Evolutionary conservation across 2,113 vertebrate species (phyloP).

Genomic region (Callorhinus ursinus): DNA sequence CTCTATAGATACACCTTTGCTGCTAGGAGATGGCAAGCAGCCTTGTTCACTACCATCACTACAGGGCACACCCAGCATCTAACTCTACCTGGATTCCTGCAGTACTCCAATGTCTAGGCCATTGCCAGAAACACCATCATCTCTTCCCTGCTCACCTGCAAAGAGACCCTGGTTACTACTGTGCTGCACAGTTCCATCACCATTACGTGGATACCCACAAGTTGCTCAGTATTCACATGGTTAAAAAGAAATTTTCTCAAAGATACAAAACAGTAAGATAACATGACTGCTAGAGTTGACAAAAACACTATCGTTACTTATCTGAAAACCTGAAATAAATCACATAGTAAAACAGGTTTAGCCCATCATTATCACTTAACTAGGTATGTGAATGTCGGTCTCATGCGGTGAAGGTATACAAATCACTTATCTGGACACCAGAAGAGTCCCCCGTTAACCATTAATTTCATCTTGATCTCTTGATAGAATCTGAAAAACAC

Average conservation of each 20-base stretch:
- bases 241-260: not conserved
- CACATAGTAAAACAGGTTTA: not conserved
- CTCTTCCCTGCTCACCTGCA: not conserved
- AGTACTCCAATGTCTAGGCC: not conserved
- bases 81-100: not conserved
- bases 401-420: not conserved
- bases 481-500: not conserved
- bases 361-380: not conserved
- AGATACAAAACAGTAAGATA: not conserved
- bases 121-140: not conserved
- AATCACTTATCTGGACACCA: not conserved
- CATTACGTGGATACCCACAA: not conserved
- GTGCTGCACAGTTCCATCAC: not conserved
- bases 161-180: not conserved
- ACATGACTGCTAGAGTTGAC: not conserved
- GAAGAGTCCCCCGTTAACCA: not conserved
- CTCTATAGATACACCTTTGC: not conserved
- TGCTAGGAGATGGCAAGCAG: not conserved
- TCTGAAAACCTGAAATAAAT: not conserved
- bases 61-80: not conserved
- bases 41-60: not conserved
- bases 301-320: not conserved
- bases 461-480: not conserved
- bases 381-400: not conserved
- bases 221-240: not conserved